Evolutionary conservation across 2,888 invertebrate genomes (phyloP), one percentile per base, ranked within the genome.

Genomic region (Epinotia nisella): DNA sequence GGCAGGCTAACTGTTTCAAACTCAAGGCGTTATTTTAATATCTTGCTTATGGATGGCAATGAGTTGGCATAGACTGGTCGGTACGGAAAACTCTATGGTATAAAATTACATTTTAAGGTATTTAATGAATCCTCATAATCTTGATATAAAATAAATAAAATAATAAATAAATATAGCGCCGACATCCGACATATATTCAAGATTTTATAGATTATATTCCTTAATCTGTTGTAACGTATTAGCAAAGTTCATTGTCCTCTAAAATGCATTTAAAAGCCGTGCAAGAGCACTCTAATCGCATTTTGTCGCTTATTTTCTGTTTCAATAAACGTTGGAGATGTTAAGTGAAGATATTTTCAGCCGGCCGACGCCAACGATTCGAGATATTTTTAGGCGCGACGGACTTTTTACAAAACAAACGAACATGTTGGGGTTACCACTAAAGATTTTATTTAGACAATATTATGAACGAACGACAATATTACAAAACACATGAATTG

Each of bases 331-430:
- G 84, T 83, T 81, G 81, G 77, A 82, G 85, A 83, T 85, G 85
- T 85, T 84, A 77, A 77, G 83, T 85, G 74, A 68, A 70, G 88
- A 87, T 91, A 91, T 91, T 92, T 89, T 82, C 81, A 85, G 87
- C 83, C 78, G 76, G 79, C 77, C 84, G 86, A 88, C 90, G 91
- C 89, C 87, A 86, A 84, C 89, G 86, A 84, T 81, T 82, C 85
- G 83, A 78, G 85, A 78, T 93, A 93, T 93, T 91, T 93, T 90
- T 93, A 92, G 92, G 88, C 85, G 85, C 83, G 89, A 89, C 89
- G 85, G 88, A 90, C 89, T 88, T 92, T 91, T 91, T 91, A 92
- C 90, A 91, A 92, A 92, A 92, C 90, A 91, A 89, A 90, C 88
- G 80, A 78, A 86, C 86, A 86, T 86, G 84, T 87, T 88, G 83